These are phyloP conservation scores for Phorcus lineatus DNA, from an alignment of 2,888 invertebrate species.

Conservation along the genomic window DNA sequence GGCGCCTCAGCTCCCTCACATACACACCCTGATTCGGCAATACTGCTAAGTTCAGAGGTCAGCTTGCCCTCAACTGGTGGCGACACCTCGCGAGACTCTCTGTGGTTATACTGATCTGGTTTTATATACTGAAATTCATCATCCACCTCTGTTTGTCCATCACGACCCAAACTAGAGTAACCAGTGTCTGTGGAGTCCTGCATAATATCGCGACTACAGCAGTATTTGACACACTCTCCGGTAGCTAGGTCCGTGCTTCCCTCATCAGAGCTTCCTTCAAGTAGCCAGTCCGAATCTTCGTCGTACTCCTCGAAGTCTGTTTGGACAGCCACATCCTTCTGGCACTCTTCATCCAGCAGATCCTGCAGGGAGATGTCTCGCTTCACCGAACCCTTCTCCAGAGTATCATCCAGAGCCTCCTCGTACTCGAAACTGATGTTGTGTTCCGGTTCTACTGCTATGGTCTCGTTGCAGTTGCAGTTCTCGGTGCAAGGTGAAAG, in stretches of 20 bases:
- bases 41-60: neutral
- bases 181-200: slow-evolving; percentile 67
- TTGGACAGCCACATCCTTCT: slow-evolving; percentile 37
- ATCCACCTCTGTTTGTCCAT: slow-evolving; percentile 48
- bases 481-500: slow-evolving; percentile 12
- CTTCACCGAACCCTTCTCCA: slow-evolving; percentile 48
- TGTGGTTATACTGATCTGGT: neutral
- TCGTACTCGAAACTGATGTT: slow-evolving; percentile 61
- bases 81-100: neutral
- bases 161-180: slow-evolving; percentile 61
- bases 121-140: slow-evolving; percentile 37
- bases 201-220: slow-evolving; percentile 47
- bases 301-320: slow-evolving; percentile 30
- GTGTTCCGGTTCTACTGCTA: slow-evolving; percentile 33
- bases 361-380: slow-evolving; percentile 47
- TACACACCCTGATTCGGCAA: neutral
- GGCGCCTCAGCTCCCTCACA: neutral
- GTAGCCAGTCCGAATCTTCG: slow-evolving; percentile 18
- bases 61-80: neutral
- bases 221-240: neutral
- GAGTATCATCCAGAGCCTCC: slow-evolving; percentile 42
- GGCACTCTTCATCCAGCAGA: slow-evolving; percentile 37
- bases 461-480: neutral
- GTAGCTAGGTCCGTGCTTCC: slow-evolving; percentile 3
- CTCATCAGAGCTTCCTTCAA: slow-evolving; percentile 28